A percentile compares a stretch with the other conserved stretches of the same genome.
Evolutionary conservation across 2,113 vertebrate species (phyloP).

Genomic region (Mesoclemmys tuberculata): DNA sequence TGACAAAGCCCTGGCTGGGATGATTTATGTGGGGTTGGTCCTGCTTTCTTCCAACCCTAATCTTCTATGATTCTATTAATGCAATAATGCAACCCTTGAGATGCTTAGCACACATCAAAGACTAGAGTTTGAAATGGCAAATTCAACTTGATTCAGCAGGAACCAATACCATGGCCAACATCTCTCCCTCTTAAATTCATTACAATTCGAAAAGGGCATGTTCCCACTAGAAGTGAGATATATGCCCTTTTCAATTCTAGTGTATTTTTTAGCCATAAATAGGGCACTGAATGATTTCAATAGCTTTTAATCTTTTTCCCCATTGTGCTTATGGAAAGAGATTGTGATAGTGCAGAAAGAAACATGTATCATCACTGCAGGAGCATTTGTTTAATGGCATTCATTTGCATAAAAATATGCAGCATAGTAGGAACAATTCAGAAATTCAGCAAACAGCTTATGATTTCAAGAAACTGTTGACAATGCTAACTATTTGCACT

Average conservation of each 20-base stretch:
- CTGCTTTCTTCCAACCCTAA: too few relatives aligned
- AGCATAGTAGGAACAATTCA: conserved; percentile 47
- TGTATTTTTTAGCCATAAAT: conserved; percentile 34
- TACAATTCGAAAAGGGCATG: neutral
- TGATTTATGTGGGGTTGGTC: too few relatives aligned
- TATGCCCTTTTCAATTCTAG: neutral
- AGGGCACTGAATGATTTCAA: conserved; percentile 61
- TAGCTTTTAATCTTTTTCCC: neutral
- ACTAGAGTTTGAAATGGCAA: neutral
- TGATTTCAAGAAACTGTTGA: conserved; percentile 62
- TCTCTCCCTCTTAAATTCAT: neutral
- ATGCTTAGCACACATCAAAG: neutral
- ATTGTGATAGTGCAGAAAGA: conserved; percentile 47
- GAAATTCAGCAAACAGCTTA: conserved; percentile 65
- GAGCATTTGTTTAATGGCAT: conserved; percentile 62
- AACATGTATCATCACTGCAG: conserved; percentile 53
- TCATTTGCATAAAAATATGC: conserved; percentile 72
- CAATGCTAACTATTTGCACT: conserved; percentile 40
- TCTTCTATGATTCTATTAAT: neutral
- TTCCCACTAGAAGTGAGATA: neutral
- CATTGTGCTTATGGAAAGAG: conserved; percentile 44
- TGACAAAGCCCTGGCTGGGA: too few relatives aligned
- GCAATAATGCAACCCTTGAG: neutral
- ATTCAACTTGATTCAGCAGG: neutral
- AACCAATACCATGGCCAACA: neutral